Evolutionary conservation across 1,140 invertebrate genomes (phyloP).

Genomic region (Orchestia grillus): DNA sequence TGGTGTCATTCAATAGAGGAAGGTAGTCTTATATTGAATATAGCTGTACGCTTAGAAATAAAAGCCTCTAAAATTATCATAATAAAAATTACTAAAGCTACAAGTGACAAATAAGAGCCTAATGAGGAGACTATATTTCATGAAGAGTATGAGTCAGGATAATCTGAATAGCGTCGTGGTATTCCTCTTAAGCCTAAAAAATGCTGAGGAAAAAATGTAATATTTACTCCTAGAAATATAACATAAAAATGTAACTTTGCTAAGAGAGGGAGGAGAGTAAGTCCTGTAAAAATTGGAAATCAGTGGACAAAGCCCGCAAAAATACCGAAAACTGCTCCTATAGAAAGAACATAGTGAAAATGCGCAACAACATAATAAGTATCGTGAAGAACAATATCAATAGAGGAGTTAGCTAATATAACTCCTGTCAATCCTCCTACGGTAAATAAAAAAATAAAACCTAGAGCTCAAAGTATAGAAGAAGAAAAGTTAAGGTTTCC

Average conservation of each 20-base stretch:
- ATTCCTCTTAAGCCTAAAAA: slow-evolving; percentile 82
- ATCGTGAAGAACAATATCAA: slow-evolving; percentile 81
- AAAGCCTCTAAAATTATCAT: slow-evolving; percentile 56
- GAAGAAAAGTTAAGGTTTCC: slow-evolving; percentile 74
- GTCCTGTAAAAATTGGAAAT: slow-evolving; percentile 70
- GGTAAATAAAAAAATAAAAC: slow-evolving; percentile 78
- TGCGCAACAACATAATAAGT: slow-evolving; percentile 84
- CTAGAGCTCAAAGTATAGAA: slow-evolving; percentile 77
- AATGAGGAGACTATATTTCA: slow-evolving; percentile 75
- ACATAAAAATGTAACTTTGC: slow-evolving; percentile 55
- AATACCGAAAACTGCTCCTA: slow-evolving; percentile 72
- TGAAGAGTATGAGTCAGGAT: slow-evolving; percentile 76
- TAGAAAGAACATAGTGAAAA: slow-evolving; percentile 77
- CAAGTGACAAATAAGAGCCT: slow-evolving; percentile 33
- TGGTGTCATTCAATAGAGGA: slow-evolving; percentile 39
- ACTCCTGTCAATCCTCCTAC: too few species aligned
- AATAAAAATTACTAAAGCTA: slow-evolving; percentile 46
- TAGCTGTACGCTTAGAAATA: background rate
- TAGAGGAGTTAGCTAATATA: slow-evolving; percentile 79
- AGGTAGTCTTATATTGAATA: slow-evolving; percentile 14
- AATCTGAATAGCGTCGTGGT: slow-evolving; percentile 81
- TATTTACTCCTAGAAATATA: slow-evolving; percentile 60
- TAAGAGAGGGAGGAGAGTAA: slow-evolving; percentile 63
- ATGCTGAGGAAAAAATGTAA: slow-evolving; percentile 81
- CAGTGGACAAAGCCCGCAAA: slow-evolving; percentile 71